These are phyloP conservation scores for Sparus aurata DNA, from an alignment of 2,797 vertebrate species.

Conservation along the genomic window DNA sequence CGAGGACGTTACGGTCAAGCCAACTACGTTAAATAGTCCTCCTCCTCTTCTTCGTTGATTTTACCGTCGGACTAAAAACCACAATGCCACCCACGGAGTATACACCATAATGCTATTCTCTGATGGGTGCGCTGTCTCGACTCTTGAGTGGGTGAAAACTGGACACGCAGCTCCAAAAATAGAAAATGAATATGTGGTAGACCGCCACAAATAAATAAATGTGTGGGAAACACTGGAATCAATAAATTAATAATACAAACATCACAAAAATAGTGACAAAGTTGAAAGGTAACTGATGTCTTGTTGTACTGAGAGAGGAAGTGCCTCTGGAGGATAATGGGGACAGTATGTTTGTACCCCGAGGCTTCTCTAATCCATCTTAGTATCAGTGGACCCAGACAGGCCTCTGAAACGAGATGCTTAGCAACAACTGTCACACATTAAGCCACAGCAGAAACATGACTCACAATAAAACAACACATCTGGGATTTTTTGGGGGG, in stretches of 20 bases:
- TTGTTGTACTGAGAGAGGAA: slow-evolving; percentile 40
- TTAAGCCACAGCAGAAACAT: slow-evolving; percentile 61
- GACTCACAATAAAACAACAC: slow-evolving; percentile 73
- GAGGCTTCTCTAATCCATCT: slow-evolving; percentile 47
- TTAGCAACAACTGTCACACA: slow-evolving; percentile 60
- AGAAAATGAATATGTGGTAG: too few relatives aligned
- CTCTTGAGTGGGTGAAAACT: too few relatives aligned
- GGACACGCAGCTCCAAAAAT: too few relatives aligned
- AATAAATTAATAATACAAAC: slow-evolving; percentile 8
- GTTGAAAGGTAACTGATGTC: slow-evolving; percentile 38
- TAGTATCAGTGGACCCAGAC: slow-evolving; percentile 46
- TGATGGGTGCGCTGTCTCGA: too few relatives aligned
- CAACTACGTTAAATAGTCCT: too few relatives aligned
- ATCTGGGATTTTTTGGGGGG: slow-evolving; percentile 55
- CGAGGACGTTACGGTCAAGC: too few relatives aligned
- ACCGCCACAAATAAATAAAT: too few relatives aligned
- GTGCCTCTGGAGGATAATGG: slow-evolving; percentile 52
- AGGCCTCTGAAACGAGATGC: slow-evolving; percentile 56
- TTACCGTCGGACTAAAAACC: too few relatives aligned
- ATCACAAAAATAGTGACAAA: slow-evolving; percentile 21
- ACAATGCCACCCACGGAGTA: too few relatives aligned
- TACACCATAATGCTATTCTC: too few relatives aligned
- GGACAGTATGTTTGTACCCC: slow-evolving; percentile 44
- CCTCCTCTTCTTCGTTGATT: too few relatives aligned
- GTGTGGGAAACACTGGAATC: neutral